These are phyloP conservation scores for Scolopax rusticola DNA, from an alignment of 2,797 vertebrate genomes.

Conservation along the genomic window DNA sequence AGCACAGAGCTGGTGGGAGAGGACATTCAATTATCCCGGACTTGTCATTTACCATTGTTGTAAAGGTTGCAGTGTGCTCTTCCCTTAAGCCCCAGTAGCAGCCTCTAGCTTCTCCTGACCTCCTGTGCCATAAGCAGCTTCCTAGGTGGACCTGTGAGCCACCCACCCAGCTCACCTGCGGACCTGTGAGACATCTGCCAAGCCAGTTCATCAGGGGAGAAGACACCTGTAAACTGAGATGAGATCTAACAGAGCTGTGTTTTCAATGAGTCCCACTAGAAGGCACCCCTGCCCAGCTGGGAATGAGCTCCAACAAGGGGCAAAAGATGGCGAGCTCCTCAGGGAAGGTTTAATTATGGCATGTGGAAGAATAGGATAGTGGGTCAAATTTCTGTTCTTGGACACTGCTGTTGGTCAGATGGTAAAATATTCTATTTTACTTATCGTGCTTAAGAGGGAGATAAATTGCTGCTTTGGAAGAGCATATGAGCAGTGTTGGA, in stretches of 20 bases:
- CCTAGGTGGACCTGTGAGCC: neutral
- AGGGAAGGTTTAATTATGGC: neutral
- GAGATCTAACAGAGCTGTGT: neutral
- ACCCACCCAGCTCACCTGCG: neutral
- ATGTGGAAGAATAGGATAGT: neutral
- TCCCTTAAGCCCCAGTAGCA: neutral
- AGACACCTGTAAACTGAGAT: neutral
- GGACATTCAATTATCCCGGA: neutral
- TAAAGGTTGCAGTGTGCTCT: rapidly evolving
- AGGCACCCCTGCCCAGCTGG: neutral
- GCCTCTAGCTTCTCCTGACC: neutral
- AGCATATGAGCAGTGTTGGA: neutral
- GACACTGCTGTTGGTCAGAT: neutral
- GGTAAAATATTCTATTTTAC: neutral
- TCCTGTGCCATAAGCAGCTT: neutral
- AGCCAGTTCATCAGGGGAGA: neutral
- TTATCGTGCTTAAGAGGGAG: neutral
- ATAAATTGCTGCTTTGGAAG: neutral
- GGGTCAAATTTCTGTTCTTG: neutral
- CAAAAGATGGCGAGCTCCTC: neutral
- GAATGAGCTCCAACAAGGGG: neutral
- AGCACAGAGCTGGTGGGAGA: neutral
- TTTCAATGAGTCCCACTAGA: neutral
- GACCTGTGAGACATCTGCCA: neutral
- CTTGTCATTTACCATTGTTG: neutral